Evolutionary conservation across 92 coral and sea anemone genomes (phyloP), one percentile per base, ranked within the genome.

Genomic region (Bergia sp.): DNA sequence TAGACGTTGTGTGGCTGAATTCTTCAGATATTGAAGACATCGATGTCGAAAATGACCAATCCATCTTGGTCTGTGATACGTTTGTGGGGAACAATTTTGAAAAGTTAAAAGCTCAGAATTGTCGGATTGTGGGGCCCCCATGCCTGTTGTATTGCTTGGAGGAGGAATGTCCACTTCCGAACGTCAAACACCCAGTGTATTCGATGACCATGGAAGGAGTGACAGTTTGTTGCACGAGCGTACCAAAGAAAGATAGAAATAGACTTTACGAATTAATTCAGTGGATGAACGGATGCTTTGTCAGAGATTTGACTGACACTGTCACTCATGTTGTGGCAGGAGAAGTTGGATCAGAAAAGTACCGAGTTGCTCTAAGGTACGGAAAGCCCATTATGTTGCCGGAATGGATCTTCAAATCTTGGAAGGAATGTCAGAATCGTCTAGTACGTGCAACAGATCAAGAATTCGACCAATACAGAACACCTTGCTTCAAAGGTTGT

Each of bases 311-410:
- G 43, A 95, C 98, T 64, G 92, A 90, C 40, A 88, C 93, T 75
- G 99, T 97, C 29, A 97, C 99, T 40, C 99, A 97, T 92, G 90
- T 97, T 39, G 92, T 97, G 57, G 98, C 99, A n/a, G 97, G 96
- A 7, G 99, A 97, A 91, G 98, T 97, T 41, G 98, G 98, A 20
- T 94, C 97, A 21, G 89, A 94, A 90, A 97, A 97, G 61, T 97
- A 97, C 81, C 81, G 91, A 40, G 95, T 91, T 87, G 99, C 99
- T 1, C 87, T 94, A n/a, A 91, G 87, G 77, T 88, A 91, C n/a
- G 87, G 91, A 42, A 96, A 91, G 81, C 93, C 95, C 7, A 79
- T 96, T 21, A 92, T 97, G 85, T 73, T 93, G 71, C 98, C 99
- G 40, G 92, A 92, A 2, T 97, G 99, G 99, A 95, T 97, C 20